Evolutionary conservation across 53 echinoderm and acorn worm genomes (phyloP).

Genomic region (Crossaster papposus): DNA sequence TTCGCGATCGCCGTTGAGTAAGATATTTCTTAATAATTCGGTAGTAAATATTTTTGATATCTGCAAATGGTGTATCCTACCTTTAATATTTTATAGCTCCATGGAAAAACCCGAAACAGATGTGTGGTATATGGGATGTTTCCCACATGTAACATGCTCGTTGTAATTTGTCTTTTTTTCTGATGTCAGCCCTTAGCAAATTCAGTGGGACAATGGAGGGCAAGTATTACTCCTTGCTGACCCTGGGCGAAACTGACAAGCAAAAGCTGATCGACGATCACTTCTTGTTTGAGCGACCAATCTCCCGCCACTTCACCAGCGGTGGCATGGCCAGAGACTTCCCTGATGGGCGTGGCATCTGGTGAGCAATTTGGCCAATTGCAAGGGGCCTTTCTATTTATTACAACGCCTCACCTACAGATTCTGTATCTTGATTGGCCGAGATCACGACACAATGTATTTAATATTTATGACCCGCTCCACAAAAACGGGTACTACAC

Average conservation of each 20-base stretch:
- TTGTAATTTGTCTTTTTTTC: background rate
- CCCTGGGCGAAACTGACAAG: conserved; percentile 71
- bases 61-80: no score
- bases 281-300: conserved; percentile 91
- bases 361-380: conserved; percentile 59
- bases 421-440: background rate
- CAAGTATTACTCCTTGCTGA: conserved; percentile 79
- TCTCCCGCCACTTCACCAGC: conserved; percentile 92
- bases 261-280: conserved; percentile 91
- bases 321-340: conserved; percentile 97
- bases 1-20: no score
- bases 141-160: background rate
- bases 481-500: no score
- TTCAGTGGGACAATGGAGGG: conserved; percentile 71
- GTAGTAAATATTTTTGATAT: no score
- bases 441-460: no score
- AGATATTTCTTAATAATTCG: no score
- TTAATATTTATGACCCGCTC: no score
- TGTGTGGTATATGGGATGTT: background rate
- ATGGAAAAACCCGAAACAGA: no score
- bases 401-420: background rate
- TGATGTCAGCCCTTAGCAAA: conserved; percentile 65
- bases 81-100: no score
- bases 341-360: conserved; percentile 94
- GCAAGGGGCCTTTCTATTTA: background rate